Conservation (phyloP, 2,113 vertebrate species). For the Poecile atricapillus region DNA sequence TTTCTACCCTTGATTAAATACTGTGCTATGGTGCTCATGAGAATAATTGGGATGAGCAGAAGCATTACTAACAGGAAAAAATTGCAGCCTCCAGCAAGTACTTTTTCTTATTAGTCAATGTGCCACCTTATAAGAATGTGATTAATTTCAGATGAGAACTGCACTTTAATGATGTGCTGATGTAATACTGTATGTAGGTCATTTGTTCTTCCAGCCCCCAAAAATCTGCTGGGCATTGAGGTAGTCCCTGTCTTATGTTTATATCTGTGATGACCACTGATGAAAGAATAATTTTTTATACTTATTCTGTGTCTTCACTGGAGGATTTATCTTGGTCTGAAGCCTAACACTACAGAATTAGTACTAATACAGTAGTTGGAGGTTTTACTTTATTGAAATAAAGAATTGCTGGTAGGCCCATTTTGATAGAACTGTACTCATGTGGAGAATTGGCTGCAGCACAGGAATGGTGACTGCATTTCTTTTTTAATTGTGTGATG, state of each 20-base stretch:
- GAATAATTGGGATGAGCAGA: slow-evolving; percentile 63
- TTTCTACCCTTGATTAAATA: slow-evolving; percentile 62
- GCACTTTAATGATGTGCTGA: slow-evolving; percentile 33
- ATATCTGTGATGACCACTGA: neutral
- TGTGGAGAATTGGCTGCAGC: neutral
- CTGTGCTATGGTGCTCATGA: slow-evolving; percentile 35
- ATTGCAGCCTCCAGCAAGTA: slow-evolving; percentile 60
- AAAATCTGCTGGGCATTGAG: neutral
- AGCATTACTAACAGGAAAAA: slow-evolving; percentile 65
- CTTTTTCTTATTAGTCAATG: slow-evolving; percentile 56
- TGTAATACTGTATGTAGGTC: neutral
- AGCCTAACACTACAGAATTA: neutral
- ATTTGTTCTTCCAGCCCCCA: neutral
- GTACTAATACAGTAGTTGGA: neutral
- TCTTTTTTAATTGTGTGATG: neutral
- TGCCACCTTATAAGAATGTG: slow-evolving; percentile 38
- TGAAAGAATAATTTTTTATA: neutral
- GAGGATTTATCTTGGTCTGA: neutral
- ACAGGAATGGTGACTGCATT: neutral
- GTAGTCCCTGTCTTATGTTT: neutral
- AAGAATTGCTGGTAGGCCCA: neutral
- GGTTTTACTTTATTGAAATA: neutral
- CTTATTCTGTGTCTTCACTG: neutral
- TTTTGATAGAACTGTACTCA: neutral
- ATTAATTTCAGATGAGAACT: slow-evolving; percentile 63